Base-by-base conservation (phyloP, 1,140 invertebrate species). In the Paraescarpia echinospica region DNA sequence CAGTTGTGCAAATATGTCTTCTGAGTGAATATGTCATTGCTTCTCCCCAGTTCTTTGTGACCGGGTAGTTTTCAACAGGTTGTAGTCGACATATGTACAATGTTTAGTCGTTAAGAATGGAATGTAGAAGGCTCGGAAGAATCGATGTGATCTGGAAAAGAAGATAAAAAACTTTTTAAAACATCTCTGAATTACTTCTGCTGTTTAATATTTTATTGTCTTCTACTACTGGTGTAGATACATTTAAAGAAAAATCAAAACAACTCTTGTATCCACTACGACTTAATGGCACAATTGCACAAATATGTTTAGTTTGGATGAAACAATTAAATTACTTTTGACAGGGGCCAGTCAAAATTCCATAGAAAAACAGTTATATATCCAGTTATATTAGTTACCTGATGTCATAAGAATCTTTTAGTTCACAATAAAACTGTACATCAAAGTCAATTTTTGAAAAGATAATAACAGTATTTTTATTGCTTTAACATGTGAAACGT, bases 51-150 rank as follows among this genome's bases (percentile, higher is more conserved):
- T 27, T 31, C 59, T 90, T 4, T 31, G 33, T 33, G 90, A 34
- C n/a, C 35, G 14, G 18, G 33, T 90, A 34, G 12, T 90, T 90
- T 31, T 90, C 34, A 93, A 51, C 35, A 92, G 34, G 33, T 90
- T 91, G 91, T 93, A 93, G 34, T 93, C 48, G 18, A 33, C 48
- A 88, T 93, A 93, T 22, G 14, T 91, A 33, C 59, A 34, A 89
- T 92, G 48, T 35, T 90, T 77, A 41, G n/a, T 59, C 33, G 91
- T 77, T 31, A 92, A 1, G 33, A 93, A 93, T 41, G 93, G 93
- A 92, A 93, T 33, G 92, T 92, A 93, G 77, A 93, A 93, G 33
- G 93, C 93, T 34, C 93, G 51, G 89, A 93, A 93, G 77, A 93
- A 90, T 92, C 34, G 35, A 88, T 92, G 33, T 33, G 93, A 93